Conservation (phyloP, 2,113 vertebrate genomes). For the Neolamprologus sp. region DNA sequence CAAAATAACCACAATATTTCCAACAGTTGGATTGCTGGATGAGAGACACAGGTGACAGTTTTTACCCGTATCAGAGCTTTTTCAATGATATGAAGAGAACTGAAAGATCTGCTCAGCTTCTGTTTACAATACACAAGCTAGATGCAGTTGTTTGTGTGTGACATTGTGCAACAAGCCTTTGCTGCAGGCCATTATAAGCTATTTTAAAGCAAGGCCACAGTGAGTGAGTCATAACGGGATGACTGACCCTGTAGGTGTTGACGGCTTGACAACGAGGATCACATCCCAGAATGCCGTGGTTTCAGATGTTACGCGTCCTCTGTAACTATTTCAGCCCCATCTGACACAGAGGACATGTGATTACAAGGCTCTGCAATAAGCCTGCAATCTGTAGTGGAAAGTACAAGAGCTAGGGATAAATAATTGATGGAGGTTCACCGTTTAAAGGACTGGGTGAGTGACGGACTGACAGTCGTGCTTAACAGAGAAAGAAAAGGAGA, state of each 20-base stretch:
- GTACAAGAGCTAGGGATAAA: constrained; percentile 33
- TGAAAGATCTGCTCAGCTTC: background rate
- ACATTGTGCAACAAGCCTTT: background rate
- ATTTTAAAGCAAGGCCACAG: constrained; percentile 4
- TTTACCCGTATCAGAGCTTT: background rate
- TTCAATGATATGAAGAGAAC: background rate
- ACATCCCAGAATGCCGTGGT: background rate
- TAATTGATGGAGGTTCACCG: constrained; percentile 36
- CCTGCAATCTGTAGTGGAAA: constrained; percentile 34
- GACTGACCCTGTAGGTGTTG: constrained; percentile 15
- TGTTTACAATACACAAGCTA: background rate
- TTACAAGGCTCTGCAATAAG: constrained; percentile 33
- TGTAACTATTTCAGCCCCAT: background rate
- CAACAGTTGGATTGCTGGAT: background rate
- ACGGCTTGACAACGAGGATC: background rate
- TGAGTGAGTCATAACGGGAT: background rate
- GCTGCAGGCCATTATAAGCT: background rate
- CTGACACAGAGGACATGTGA: constrained; percentile 18
- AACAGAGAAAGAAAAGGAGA: background rate
- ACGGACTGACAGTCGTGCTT: background rate
- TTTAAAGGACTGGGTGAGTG: constrained; percentile 22
- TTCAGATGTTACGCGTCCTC: background rate
- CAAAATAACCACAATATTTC: background rate
- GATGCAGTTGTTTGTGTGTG: background rate
- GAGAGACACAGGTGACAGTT: background rate